Conservation (phyloP, 1,140 invertebrate species). For the Lepidurus apus region DNA sequence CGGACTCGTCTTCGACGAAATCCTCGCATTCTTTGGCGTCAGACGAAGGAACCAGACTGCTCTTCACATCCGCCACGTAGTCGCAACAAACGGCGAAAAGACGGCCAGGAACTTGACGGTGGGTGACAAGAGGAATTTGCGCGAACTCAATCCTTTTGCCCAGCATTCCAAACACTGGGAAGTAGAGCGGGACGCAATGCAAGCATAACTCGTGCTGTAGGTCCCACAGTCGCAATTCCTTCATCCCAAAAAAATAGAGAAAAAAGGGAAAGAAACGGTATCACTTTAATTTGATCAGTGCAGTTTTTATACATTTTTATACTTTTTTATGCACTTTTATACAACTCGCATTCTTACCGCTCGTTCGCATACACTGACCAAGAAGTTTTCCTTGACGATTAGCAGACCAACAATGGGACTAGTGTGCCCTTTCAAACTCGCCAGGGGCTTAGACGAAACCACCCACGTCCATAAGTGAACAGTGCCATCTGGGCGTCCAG, state of each 20-base stretch:
- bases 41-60: not conserved
- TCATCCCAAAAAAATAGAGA: not conserved
- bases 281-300: not conserved
- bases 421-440: slow-evolving; percentile 16
- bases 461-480: slow-evolving; percentile 24
- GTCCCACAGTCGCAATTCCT: slow-evolving; percentile 26
- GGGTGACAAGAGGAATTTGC: not conserved
- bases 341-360: slow-evolving; percentile 17
- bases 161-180: slow-evolving; percentile 25
- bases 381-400: slow-evolving; percentile 23
- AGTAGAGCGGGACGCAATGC: slow-evolving; percentile 2
- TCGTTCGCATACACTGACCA: slow-evolving; percentile 23
- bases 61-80: slow-evolving; percentile 21
- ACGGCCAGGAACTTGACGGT: not conserved
- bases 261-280: not conserved
- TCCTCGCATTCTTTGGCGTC: not conserved
- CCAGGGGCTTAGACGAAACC: slow-evolving; percentile 10
- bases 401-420: slow-evolving; percentile 19
- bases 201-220: slow-evolving; percentile 12
- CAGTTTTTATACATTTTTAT: not conserved
- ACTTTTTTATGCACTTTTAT: not conserved
- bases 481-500: slow-evolving; percentile 24
- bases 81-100: slow-evolving; percentile 10
- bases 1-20: not conserved
- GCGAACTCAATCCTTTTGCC: slow-evolving; percentile 25